Percentiles rank a stretch among this genome's conserved stretches.
Evolutionary conservation across 2,888 invertebrate species (phyloP).

Genomic region (Scelioninae gen. 1): DNA sequence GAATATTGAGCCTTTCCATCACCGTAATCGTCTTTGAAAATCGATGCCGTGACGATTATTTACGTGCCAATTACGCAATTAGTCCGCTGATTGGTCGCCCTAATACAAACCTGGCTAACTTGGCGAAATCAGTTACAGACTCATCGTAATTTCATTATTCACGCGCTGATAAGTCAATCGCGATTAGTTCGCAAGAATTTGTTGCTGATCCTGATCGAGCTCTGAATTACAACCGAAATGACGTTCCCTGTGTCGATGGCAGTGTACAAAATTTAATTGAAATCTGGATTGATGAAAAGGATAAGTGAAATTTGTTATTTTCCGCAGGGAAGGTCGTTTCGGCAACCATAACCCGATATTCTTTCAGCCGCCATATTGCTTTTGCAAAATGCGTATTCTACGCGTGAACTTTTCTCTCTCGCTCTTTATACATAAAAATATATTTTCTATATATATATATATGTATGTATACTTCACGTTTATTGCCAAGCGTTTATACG

Average conservation of each 20-base stretch:
- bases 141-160: constrained; percentile 44
- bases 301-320: constrained; percentile 1
- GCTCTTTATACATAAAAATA: constrained; percentile 65
- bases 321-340: constrained; percentile 66
- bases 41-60: constrained; percentile 43
- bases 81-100: constrained; percentile 3
- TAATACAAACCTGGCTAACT: constrained; percentile 30
- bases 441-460: constrained; percentile 63
- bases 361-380: constrained; percentile 75
- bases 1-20: constrained; percentile 29
- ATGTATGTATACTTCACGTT: constrained; percentile 70
- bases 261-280: too few species aligned
- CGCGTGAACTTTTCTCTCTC: constrained; percentile 65
- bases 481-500: constrained; percentile 73
- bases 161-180: constrained; percentile 8
- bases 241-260: neutral
- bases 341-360: constrained; percentile 55
- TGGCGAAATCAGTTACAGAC: constrained; percentile 16
- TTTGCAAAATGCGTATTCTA: constrained; percentile 74
- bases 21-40: constrained; percentile 29
- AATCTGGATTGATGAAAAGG: neutral
- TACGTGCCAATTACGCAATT: constrained; percentile 30
- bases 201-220: constrained; percentile 36
- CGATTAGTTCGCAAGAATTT: constrained; percentile 10
- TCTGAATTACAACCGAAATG: constrained; percentile 15